A percentile compares a stretch with the other conserved stretches of the same genome.
These are phyloP conservation scores for Phortica okadai DNA, from an alignment of 2,888 invertebrate species.

Conservation along the genomic window DNA sequence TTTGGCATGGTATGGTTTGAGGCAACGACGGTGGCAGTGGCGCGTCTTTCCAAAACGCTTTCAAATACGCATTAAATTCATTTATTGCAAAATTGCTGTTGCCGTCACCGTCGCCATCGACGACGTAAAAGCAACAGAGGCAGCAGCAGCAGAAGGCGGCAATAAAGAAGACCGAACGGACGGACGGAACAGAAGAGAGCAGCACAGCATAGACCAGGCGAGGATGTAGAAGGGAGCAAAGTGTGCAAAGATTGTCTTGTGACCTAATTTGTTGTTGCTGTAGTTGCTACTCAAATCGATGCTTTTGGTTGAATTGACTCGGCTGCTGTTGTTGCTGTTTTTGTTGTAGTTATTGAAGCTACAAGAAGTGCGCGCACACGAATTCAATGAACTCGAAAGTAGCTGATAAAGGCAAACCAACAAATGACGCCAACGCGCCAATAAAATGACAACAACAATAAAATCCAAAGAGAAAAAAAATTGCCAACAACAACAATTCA, in stretches of 20 bases:
- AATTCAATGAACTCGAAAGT: constrained; percentile 70
- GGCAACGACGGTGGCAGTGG: too few relatives aligned
- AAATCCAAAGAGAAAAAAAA: constrained; percentile 26
- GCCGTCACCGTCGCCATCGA: constrained; percentile 37
- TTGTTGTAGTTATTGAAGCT: constrained; percentile 27
- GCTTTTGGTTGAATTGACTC: background rate
- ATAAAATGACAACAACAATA: constrained; percentile 36
- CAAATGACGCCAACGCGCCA: constrained; percentile 19
- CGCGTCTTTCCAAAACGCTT: constrained; percentile 42
- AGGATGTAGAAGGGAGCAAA: background rate
- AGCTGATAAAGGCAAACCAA: constrained; percentile 59
- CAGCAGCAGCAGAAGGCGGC: constrained; percentile 53
- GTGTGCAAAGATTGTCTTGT: constrained; percentile 52
- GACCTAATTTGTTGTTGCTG: constrained; percentile 60
- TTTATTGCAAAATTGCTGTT: constrained; percentile 68
- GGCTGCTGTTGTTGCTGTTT: constrained; percentile 39
- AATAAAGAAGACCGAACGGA: constrained; percentile 44
- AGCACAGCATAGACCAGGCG: background rate
- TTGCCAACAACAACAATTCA: background rate
- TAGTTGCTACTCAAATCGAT: background rate
- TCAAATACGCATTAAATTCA: constrained; percentile 69
- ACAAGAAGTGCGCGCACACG: constrained; percentile 33
- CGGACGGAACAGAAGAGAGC: background rate
- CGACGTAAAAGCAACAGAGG: constrained; percentile 31
- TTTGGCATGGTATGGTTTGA: background rate